Evolutionary conservation across 2,113 vertebrate genomes (phyloP), one percentile per base, ranked within the genome.

Genomic region (Odobenus rosmarus): DNA sequence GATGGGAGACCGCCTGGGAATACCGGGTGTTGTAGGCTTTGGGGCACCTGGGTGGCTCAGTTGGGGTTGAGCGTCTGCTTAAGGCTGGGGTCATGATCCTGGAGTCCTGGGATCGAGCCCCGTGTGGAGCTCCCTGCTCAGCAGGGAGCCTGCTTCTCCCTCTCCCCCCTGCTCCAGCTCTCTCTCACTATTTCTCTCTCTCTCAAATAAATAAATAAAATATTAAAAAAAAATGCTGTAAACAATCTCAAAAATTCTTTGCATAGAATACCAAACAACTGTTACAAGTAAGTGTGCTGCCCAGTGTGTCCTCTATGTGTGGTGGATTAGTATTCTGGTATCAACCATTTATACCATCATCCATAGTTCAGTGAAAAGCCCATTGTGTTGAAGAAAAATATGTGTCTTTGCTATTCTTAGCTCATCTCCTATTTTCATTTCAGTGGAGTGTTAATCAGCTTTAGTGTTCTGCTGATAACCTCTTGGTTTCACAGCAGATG

Each of bases 281-380:
- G 26, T 21, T 69, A 49, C 39, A 33, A 21, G 19, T 83, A 67
- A 13, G 9, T 61, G 5, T 83, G 18, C 18, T 33, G 3, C 5
- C 0, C 4, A 4, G 16, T 15, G 2, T 81, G 7, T n/a, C 23
- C 14, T 83, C 0, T 6, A 1, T 59, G 1, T 19, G 21, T 39
- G 4, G 0, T 28, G 4, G 0, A 33, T 85, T 36, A 67, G 14
- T 59, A 80, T 74, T 79, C 13, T 21, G 0, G 7, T 57, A 49
- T 31, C 28, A 51, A 46, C 3, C 7, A 18, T 55, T 61, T 92
- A 83, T 21, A 42, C 6, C 0, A 28, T 7, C 3, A 21, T 15
- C 1, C 9, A 53, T 7, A 16, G 1, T 59, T 84, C 36, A 24
- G 0, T 69, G 49, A 69, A 33, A 95, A 59, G 42, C 18, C 1